phyloP scores from a whole-genome alignment of 2,113 vertebrate species.

The Chinchilla lanigera region DNA sequence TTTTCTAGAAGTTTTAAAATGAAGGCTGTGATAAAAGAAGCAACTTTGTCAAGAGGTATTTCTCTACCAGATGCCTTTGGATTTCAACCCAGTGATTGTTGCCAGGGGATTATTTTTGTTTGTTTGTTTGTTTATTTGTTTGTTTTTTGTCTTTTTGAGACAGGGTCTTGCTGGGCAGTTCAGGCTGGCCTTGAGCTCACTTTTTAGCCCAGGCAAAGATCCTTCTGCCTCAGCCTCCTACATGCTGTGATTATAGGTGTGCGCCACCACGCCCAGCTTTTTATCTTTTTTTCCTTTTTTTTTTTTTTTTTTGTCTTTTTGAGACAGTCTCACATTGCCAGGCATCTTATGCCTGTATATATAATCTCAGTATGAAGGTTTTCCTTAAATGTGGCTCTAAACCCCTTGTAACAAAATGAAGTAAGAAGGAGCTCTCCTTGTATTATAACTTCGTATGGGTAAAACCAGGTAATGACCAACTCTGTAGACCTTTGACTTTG shows the following conservation, averaged over 20 bases:
- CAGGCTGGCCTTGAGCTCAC: too few species aligned
- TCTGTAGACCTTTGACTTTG: neutral
- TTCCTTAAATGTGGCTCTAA: slow-evolving; percentile 34
- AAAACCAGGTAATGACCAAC: neutral
- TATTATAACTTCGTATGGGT: neutral
- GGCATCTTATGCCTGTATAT: slow-evolving; percentile 5
- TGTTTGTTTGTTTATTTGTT: too few species aligned
- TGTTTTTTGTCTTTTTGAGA: too few species aligned
- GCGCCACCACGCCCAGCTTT: too few species aligned
- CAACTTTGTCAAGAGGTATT: slow-evolving; percentile 12
- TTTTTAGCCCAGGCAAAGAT: too few species aligned
- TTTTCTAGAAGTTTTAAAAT: slow-evolving; percentile 65
- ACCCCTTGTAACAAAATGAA: slow-evolving; percentile 35
- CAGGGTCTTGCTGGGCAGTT: too few species aligned
- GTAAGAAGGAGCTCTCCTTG: neutral
- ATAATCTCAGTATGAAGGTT: slow-evolving; percentile 45
- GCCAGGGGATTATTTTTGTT: neutral
- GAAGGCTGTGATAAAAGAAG: slow-evolving; percentile 31
- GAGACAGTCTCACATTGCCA: slow-evolving; percentile 6
- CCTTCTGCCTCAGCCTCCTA: too few species aligned
- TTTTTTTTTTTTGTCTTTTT: too few species aligned
- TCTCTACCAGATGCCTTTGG: slow-evolving; percentile 24
- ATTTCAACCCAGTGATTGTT: slow-evolving; percentile 41
- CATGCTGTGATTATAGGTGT: too few species aligned
- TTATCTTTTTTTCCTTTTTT: too few species aligned